Percentiles rank a stretch among this genome's conserved stretches.
Evolutionary conservation across 2,113 vertebrate genomes (phyloP).

Genomic region (Nothocercus julius): DNA sequence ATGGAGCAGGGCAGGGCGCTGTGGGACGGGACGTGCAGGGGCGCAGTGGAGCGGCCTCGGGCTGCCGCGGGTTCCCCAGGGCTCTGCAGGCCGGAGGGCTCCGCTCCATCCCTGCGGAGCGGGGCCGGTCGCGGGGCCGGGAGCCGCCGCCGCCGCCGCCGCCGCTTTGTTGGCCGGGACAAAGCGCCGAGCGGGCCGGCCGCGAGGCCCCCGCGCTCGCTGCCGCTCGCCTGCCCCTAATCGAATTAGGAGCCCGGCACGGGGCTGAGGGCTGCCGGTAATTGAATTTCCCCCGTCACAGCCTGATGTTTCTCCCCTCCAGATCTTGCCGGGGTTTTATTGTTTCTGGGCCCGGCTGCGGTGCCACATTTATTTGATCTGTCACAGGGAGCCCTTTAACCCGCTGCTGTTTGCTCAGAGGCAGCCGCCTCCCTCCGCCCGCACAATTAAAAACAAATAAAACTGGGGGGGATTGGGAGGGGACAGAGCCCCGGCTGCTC

Average conservation of each 20-base stretch:
- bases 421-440: not conserved
- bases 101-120: too few species aligned
- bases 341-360: conserved; percentile 25
- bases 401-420: not conserved
- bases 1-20: too few species aligned
- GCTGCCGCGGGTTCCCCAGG: too few species aligned
- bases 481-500: not conserved
- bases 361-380: conserved; percentile 54
- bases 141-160: not conserved
- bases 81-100: too few species aligned
- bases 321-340: conserved; percentile 27
- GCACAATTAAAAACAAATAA: not conserved
- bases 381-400: conserved; percentile 49
- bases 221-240: conserved; percentile 26
- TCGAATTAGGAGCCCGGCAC: conserved; percentile 45
- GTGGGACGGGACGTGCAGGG: too few species aligned
- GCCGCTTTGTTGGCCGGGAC: not conserved
- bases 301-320: conserved; percentile 40
- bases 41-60: too few species aligned
- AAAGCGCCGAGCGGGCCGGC: not conserved
- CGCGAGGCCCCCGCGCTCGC: not conserved
- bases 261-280: conserved; percentile 47
- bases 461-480: not conserved
- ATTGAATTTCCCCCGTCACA: conserved; percentile 67
- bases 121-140: not conserved